Evolutionary conservation across 2,797 vertebrate species (phyloP), one percentile per base, ranked within the genome.

Genomic region (Alauda arvensis): DNA sequence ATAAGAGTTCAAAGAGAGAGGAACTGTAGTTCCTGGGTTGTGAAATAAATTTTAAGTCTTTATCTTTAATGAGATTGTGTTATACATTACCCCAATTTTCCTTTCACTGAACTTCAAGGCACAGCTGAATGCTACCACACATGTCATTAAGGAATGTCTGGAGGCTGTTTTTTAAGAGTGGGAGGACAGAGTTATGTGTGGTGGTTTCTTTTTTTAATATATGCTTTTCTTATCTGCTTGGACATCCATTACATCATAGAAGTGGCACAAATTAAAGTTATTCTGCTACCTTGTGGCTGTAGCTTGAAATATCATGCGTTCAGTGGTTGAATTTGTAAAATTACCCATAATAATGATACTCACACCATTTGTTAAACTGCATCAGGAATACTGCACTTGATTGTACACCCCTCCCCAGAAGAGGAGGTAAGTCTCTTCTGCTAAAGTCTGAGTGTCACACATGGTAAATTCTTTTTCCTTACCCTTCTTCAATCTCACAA

Each of bases 241-340:
- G 26, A 70, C 51, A 80, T 57, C 29, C 17, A 53, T 88, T 88
- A 34, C 39, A 23, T 83, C 61, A 88, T 45, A 1, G 42, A 82
- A 86, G 31, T 63, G 67, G 14, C 40, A 83, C 83, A 96, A 66
- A 92, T 93, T 95, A 87, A 94, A 95, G 87, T 94, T 94, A 93
- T 78, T 91, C 95, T 95, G 95, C 96, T 97, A 91, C 93, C 93
- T 96, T 95, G 96, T 96, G 96, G 95, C 39, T 93, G 57, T 53
- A 90, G 68, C 34, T 91, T 93, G 93, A 94, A 97, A 94, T 85
- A 87, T 33, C 90, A 78, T 60, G 69, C 78, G 6, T 25, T 86
- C 17, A 56, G 29, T 63, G 7, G 11, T 46, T 71, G 46, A 57
- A 28, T 57, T 78, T 85, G 23, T 43, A 23, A 67, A 92, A 62